phyloP scores from a whole-genome alignment of 2,888 invertebrate species.

The Dicyrtoma fusca region DNA sequence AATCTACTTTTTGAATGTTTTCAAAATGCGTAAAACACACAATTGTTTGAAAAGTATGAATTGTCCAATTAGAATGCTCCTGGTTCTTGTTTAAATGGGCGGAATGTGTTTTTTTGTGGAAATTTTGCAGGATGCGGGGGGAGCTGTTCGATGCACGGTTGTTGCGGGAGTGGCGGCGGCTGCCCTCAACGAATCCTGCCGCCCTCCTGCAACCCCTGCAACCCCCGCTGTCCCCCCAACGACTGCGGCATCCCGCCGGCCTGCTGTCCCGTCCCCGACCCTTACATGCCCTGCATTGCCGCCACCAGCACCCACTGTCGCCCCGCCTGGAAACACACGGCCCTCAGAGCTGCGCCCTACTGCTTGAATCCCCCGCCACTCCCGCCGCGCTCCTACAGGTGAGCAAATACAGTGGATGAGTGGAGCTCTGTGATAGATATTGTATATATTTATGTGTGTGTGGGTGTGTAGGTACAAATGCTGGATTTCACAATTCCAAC shows the following conservation, averaged over 20 bases:
- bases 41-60: no score
- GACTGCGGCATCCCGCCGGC: neutral
- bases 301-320: constrained; percentile 12
- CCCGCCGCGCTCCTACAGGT: constrained; percentile 16
- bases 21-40: no score
- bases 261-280: constrained; percentile 19
- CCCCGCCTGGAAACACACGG: constrained; percentile 14
- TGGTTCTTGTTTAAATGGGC: neutral
- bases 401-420: neutral
- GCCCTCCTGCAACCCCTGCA: neutral
- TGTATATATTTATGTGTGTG: no score
- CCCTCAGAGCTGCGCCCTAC: constrained; percentile 13
- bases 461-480: constrained; percentile 21
- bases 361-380: constrained; percentile 4
- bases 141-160: neutral
- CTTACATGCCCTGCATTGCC: neutral
- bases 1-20: no score
- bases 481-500: constrained; percentile 21
- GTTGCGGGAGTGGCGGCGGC: neutral
- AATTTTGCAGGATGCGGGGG: constrained; percentile 6
- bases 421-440: no score
- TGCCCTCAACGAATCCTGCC: neutral
- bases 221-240: neutral
- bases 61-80: neutral
- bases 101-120: neutral